Percentiles rank a stretch among this genome's conserved stretches.
Conservation (phyloP, 2,797 vertebrate genomes). For the Pangasius krempfi region DNA sequence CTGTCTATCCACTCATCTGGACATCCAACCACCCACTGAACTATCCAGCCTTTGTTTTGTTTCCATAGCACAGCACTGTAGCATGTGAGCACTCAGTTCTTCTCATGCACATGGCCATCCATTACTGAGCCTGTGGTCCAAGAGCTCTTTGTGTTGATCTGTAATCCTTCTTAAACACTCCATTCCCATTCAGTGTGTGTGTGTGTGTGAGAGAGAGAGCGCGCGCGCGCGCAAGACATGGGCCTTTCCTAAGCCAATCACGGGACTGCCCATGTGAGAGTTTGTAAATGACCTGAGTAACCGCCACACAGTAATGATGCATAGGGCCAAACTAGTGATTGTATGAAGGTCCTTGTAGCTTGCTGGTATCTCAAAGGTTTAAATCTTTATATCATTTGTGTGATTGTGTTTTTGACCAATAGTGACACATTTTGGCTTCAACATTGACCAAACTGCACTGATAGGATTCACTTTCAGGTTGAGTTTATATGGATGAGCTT, state of each 20-base stretch:
- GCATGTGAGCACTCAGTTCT: neutral
- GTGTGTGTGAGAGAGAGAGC: no score
- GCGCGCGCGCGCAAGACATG: neutral
- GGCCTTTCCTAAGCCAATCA: constrained; percentile 9
- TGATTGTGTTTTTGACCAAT: constrained; percentile 8
- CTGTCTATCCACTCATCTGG: neutral
- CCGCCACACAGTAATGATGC: neutral
- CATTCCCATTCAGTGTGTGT: neutral
- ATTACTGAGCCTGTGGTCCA: neutral
- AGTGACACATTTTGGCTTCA: neutral
- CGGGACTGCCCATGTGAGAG: constrained; percentile 35
- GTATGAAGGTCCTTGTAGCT: neutral
- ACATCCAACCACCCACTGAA: no score
- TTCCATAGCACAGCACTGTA: neutral
- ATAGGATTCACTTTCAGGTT: neutral
- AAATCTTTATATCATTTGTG: neutral
- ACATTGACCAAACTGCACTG: constrained; percentile 4
- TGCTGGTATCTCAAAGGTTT: neutral
- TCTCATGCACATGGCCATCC: neutral
- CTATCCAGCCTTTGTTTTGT: neutral
- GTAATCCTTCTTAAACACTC: constrained; percentile 35
- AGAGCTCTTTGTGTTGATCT: constrained; percentile 13
- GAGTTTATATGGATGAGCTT: neutral
- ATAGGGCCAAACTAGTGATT: neutral
- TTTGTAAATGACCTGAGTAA: neutral